These are phyloP conservation scores for Mallotus villosus DNA, from an alignment of 2,797 vertebrate genomes.

Conservation along the genomic window DNA sequence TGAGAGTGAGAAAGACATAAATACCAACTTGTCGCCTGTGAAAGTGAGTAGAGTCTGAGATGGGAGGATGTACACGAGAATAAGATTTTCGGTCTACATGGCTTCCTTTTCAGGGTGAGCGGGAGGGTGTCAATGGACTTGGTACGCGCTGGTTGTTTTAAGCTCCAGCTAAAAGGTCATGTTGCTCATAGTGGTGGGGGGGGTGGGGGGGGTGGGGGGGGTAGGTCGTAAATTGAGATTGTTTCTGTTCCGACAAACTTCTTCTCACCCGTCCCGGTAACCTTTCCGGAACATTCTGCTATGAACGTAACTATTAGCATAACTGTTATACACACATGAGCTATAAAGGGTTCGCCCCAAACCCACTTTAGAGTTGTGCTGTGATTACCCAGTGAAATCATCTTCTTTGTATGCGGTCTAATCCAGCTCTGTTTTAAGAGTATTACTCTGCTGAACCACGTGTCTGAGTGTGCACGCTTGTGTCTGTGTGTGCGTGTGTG, in stretches of 20 bases:
- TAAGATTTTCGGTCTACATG: too few relatives aligned
- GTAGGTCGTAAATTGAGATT: neutral
- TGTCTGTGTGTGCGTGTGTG: neutral
- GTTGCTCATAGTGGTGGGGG: neutral
- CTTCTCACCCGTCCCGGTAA: slow-evolving; percentile 26
- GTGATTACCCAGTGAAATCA: neutral
- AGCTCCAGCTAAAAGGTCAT: neutral
- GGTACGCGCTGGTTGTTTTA: neutral
- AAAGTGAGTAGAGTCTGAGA: neutral
- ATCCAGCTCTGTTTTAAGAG: neutral
- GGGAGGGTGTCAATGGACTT: neutral
- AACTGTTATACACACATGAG: neutral
- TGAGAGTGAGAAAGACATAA: neutral
- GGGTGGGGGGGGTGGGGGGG: too few relatives aligned
- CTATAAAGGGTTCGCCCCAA: neutral
- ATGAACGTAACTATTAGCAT: slow-evolving; percentile 34
- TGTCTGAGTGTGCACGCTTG: neutral
- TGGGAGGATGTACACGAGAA: too few relatives aligned
- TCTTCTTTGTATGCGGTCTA: neutral
- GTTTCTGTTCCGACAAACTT: slow-evolving; percentile 18
- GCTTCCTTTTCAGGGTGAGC: too few relatives aligned
- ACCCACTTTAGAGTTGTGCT: neutral
- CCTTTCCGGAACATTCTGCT: slow-evolving; percentile 46
- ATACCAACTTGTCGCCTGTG: neutral
- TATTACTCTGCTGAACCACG: too few relatives aligned